A percentile compares a stretch with the other conserved stretches of the same genome.
These are phyloP conservation scores for Apostichopus leukothele DNA, from an alignment of 53 echinoderm and acorn worm genomes.

Conservation along the genomic window DNA sequence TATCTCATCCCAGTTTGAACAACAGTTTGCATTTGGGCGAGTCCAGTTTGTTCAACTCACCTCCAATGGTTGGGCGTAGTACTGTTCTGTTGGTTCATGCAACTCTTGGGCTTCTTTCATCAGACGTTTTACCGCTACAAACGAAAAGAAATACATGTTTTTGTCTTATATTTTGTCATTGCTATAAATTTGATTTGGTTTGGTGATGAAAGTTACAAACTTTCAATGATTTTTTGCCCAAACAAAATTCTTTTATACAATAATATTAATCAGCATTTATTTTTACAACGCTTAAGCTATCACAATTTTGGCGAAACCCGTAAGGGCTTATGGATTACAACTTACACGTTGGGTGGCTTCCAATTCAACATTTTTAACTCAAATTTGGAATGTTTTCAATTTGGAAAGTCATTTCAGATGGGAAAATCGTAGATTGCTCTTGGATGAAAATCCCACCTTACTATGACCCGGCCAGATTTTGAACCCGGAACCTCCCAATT, in stretches of 20 bases:
- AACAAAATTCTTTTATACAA: not conserved
- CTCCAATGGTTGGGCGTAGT: conserved; percentile 88
- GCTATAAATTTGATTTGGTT: conserved; percentile 1
- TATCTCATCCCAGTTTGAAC: no score
- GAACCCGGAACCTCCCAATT: no score
- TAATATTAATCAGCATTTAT: no score
- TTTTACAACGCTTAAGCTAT: not conserved
- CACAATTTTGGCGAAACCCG: not conserved
- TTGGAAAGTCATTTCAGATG: no score
- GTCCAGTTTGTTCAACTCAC: conserved; percentile 43
- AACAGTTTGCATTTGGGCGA: no score
- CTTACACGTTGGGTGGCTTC: no score
- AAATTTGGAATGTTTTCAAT: no score
- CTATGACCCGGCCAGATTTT: no score
- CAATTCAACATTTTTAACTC: no score
- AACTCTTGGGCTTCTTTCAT: conserved; percentile 98
- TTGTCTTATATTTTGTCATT: conserved; percentile 3
- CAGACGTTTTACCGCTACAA: conserved; percentile 88
- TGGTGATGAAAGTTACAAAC: conserved; percentile 9
- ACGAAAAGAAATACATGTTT: not conserved
- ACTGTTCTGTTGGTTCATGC: conserved; percentile 90
- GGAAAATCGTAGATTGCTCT: no score
- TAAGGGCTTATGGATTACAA: no score
- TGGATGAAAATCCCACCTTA: no score
- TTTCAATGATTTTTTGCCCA: not conserved